These are phyloP conservation scores for Aleiodes leptofemur DNA, from an alignment of 2,888 invertebrate genomes.

Conservation along the genomic window DNA sequence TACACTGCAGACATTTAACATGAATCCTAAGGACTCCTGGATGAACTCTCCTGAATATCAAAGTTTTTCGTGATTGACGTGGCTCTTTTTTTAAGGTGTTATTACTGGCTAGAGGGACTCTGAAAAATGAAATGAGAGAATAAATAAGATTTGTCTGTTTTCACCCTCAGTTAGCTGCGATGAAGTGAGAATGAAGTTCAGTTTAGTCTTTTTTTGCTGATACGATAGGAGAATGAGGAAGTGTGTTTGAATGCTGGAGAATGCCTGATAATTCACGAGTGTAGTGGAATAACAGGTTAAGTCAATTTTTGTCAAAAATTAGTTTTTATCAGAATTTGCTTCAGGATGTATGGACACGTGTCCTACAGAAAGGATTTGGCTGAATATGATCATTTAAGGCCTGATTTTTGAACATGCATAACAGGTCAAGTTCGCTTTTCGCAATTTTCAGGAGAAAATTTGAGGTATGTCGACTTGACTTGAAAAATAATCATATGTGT, in stretches of 20 bases:
- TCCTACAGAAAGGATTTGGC: too few species aligned
- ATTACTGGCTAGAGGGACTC: conserved; percentile 13
- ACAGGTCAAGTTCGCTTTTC: too few species aligned
- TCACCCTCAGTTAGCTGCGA: not conserved
- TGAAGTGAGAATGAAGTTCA: not conserved
- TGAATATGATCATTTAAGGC: too few species aligned
- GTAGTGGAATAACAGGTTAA: too few species aligned
- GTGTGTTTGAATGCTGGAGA: not conserved
- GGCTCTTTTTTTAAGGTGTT: conserved; percentile 6
- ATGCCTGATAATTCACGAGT: not conserved
- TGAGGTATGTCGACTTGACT: too few species aligned
- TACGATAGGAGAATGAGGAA: not conserved
- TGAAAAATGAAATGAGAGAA: not conserved
- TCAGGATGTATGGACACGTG: too few species aligned
- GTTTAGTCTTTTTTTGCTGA: not conserved
- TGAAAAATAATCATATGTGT: too few species aligned
- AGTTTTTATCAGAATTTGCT: too few species aligned
- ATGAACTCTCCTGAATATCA: conserved; percentile 25
- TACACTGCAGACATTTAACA: conserved; percentile 38
- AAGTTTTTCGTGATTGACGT: conserved; percentile 38
- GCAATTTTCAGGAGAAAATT: too few species aligned
- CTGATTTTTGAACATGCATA: too few species aligned
- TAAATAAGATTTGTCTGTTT: conserved; percentile 1
- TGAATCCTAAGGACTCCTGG: conserved; percentile 38
- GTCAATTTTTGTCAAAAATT: too few species aligned